Evolutionary conservation across 2,797 vertebrate genomes (phyloP).

Genomic region (Pseudochromis fuscus): DNA sequence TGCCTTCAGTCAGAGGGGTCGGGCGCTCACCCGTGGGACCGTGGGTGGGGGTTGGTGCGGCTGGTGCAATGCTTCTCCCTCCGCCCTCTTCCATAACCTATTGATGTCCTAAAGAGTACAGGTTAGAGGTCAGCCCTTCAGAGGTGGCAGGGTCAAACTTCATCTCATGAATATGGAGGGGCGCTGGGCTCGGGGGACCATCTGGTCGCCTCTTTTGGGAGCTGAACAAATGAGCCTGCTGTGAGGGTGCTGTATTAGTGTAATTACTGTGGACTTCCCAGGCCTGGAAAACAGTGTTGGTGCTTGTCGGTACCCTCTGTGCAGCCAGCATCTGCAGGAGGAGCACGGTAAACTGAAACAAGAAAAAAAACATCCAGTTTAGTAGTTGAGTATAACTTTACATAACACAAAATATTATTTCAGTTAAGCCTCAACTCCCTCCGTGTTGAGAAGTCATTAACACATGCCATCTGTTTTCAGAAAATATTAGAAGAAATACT

Average conservation of each 20-base stretch:
- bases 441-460: neutral
- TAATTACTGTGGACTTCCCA: conserved; percentile 76
- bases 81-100: conserved; percentile 67
- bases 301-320: conserved; percentile 22
- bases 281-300: conserved; percentile 37
- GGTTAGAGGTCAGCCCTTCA: conserved; percentile 78
- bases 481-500: neutral
- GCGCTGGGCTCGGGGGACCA: conserved; percentile 69
- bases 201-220: conserved; percentile 76
- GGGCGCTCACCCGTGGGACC: conserved; percentile 52
- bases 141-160: conserved; percentile 76
- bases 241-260: conserved; percentile 67
- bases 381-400: neutral
- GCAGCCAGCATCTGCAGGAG: conserved; percentile 33
- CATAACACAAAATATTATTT: neutral
- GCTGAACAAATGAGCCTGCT: conserved; percentile 75
- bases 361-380: conserved; percentile 1
- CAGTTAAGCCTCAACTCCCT: neutral
- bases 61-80: conserved; percentile 56
- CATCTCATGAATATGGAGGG: conserved; percentile 82
- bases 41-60: conserved; percentile 34
- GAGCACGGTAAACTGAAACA: conserved; percentile 27
- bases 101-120: conserved; percentile 74
- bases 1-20: conserved; percentile 60
- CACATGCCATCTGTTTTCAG: neutral